Percentiles rank a stretch among this genome's conserved stretches.
These are phyloP conservation scores for Dryoscopus gambensis DNA, from an alignment of 2,113 vertebrate genomes.

Conservation along the genomic window DNA sequence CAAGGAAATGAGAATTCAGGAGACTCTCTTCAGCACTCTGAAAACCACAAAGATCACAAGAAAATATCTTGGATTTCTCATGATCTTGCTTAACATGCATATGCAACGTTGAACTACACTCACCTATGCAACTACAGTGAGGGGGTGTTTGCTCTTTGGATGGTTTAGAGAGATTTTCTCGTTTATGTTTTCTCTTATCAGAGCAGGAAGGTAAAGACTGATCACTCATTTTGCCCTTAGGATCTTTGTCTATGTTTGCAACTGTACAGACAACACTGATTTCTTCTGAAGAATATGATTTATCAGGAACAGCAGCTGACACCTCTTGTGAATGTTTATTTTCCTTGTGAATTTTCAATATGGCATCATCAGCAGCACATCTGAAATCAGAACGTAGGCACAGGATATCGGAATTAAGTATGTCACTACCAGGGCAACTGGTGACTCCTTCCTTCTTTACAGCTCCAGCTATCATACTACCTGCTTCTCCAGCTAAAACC, in stretches of 20 bases:
- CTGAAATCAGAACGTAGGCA: constrained; percentile 67
- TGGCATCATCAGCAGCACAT: constrained; percentile 69
- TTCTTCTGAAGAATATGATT: constrained; percentile 1
- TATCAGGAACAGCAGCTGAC: neutral
- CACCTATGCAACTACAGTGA: neutral
- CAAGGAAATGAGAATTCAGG: constrained; percentile 67
- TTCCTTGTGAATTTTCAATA: constrained; percentile 74
- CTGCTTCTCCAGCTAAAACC: neutral
- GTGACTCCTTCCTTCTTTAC: neutral
- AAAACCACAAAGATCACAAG: constrained; percentile 76
- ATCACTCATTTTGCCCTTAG: neutral
- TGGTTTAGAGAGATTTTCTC: neutral
- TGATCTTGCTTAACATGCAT: neutral
- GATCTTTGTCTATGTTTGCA: neutral
- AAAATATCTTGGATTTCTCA: constrained; percentile 48
- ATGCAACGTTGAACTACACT: neutral
- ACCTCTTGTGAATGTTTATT: constrained; percentile 55
- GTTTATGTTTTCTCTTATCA: constrained; percentile 36
- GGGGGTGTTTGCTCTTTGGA: neutral
- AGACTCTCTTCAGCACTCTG: constrained; percentile 66
- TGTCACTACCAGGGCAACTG: neutral
- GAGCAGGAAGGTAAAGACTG: neutral
- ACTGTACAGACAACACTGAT: neutral
- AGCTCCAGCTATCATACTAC: neutral
- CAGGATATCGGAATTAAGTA: neutral